These are phyloP conservation scores for Zonitis immaculata DNA, from an alignment of 2,888 invertebrate genomes.

Conservation along the genomic window DNA sequence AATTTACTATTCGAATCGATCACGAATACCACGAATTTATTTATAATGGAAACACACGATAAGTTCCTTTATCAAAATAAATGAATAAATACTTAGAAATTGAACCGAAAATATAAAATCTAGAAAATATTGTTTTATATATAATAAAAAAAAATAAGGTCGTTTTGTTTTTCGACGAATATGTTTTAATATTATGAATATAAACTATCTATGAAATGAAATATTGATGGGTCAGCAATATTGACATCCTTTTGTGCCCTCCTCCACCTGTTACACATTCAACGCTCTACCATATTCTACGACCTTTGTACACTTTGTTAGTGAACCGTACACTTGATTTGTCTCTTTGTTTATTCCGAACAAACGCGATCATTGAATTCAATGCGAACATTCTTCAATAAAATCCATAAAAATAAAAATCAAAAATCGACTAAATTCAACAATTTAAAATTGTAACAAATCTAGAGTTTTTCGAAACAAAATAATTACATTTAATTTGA, in stretches of 20 bases:
- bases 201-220: no score
- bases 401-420: no score
- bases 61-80: constrained; percentile 16
- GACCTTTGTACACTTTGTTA: neutral
- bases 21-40: constrained; percentile 14
- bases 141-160: neutral
- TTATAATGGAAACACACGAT: constrained; percentile 17
- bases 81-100: neutral
- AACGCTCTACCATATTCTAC: neutral
- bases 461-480: no score
- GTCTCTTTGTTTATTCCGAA: neutral
- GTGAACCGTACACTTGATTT: neutral
- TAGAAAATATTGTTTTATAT: no score
- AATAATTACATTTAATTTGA: no score
- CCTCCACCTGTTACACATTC: constrained; percentile 19
- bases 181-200: no score
- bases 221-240: constrained; percentile 17
- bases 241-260: constrained; percentile 10
- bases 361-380: no score
- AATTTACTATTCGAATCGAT: constrained; percentile 25
- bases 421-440: no score
- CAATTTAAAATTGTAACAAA: no score
- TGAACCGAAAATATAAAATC: neutral
- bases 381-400: no score
- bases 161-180: no score